Conservation (phyloP, 2,888 invertebrate genomes). For the Calameuta pallipes region DNA sequence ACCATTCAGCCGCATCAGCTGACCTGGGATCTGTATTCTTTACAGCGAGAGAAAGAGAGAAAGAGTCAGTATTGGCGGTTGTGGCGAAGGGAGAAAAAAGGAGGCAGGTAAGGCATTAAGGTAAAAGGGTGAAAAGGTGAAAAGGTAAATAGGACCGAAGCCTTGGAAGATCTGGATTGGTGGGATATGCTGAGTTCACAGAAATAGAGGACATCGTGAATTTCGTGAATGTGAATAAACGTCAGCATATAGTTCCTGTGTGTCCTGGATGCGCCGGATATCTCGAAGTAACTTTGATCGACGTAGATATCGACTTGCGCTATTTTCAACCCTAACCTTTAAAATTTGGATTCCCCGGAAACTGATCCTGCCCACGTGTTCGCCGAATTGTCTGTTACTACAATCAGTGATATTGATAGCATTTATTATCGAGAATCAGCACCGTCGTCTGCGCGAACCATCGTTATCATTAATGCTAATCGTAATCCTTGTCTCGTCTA, state of each 20-base stretch:
- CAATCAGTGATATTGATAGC: neutral
- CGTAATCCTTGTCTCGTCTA: neutral
- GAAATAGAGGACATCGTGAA: conserved; percentile 33
- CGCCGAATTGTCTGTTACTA: neutral
- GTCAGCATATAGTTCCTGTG: conserved; percentile 15
- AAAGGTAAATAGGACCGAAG: neutral
- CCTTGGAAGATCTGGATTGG: conserved; percentile 25
- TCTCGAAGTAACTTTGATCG: neutral
- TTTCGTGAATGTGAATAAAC: conserved; percentile 41
- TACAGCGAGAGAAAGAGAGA: neutral
- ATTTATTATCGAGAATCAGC: neutral
- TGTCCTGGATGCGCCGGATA: neutral
- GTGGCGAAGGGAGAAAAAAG: neutral
- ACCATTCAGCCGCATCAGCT: neutral
- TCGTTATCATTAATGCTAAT: neutral
- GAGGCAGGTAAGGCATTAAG: neutral
- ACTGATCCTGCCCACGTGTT: neutral
- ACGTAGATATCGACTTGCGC: neutral
- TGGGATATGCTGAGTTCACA: conserved; percentile 33
- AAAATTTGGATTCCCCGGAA: neutral
- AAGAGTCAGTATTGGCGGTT: neutral
- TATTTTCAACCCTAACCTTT: neutral
- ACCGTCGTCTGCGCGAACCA: neutral
- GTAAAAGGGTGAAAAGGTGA: neutral
- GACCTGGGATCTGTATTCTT: neutral